Conservation (phyloP, 1,140 invertebrate species). For the Pogonognathellus flavescens region DNA sequence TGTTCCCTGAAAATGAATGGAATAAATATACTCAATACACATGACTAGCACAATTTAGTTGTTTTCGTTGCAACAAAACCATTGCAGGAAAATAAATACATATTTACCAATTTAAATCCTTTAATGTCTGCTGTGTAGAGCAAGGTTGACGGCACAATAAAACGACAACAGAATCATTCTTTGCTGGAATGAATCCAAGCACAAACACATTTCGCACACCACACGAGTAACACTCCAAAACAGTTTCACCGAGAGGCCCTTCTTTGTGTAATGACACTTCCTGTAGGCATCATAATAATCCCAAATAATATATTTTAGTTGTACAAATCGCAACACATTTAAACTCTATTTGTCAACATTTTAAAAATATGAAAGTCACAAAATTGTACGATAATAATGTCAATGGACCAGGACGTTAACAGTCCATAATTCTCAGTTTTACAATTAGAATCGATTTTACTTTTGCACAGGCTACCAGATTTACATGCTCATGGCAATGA, state of each 20-base stretch:
- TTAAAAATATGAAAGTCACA: too few relatives aligned
- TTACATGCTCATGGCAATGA: too few relatives aligned
- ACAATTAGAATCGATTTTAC: too few relatives aligned
- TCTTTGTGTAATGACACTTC: constrained; percentile 98
- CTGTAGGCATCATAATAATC: constrained; percentile 67
- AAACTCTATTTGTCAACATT: too few relatives aligned
- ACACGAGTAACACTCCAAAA: constrained; percentile 99
- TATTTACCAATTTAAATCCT: constrained; percentile 95
- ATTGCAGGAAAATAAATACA: constrained; percentile 4
- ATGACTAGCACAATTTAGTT: too few relatives aligned
- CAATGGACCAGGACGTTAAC: too few relatives aligned
- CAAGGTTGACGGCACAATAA: constrained; percentile 97
- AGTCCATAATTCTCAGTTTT: too few relatives aligned
- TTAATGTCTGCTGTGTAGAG: constrained; percentile 94
- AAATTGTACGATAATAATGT: too few relatives aligned
- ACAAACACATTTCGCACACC: constrained; percentile 98
- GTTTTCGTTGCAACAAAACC: neutral
- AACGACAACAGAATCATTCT: constrained; percentile 99
- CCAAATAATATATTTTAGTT: too few relatives aligned
- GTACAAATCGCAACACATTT: too few relatives aligned
- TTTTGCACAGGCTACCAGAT: too few relatives aligned
- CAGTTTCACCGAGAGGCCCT: constrained; percentile 96
- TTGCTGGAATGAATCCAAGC: constrained; percentile 98
- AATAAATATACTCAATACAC: neutral
- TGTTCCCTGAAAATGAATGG: constrained; percentile 69